Base-by-base conservation (phyloP, 2,797 vertebrate genomes). In the Myotis daubentonii region DNA sequence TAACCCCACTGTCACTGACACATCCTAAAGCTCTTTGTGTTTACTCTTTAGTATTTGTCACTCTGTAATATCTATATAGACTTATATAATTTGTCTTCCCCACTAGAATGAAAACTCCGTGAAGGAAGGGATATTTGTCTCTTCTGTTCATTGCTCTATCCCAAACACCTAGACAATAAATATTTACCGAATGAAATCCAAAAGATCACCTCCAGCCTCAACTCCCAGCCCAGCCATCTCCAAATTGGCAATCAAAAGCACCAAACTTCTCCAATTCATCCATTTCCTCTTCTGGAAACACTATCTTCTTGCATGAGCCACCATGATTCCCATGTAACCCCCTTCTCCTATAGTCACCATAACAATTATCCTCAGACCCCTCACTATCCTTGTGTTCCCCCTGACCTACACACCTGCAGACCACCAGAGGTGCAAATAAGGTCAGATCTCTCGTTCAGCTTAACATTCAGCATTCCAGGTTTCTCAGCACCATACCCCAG, bases 121-220 rank as follows among this genome's bases (percentile, higher is more conserved):
- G 71, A 83, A 13, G 41, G 84, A 80, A 13, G 41, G 84, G 79
- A 51, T 74, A 90, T 25, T 85, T 91, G 49, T 44, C 51, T 91
- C 10, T 76, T 91, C 53, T 84, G 28, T 66, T 87, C 38, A 89
- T 15, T 57, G n/a, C 28, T 91, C 30, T 91, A 81, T 62, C 30
- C 71, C 60, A 96, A 94, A 51, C 62, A 91, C 11, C 23, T 16
- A 86, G 19, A 88, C 36, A 95, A 68, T 85, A 86, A 62, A n/a
- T 22, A 70, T 49, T 44, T 83, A 47, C 30, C 83, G 8, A 74
- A 89, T 53, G 47, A 89, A 95, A 94, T 79, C 68, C 12, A 38
- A 91, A 89, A 87, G 36, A 36, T 44, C 20, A 93, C 13, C 25
- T 94, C 55, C 15, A 87, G 66, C 13, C 70, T 57, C 20, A 62